Base-by-base conservation (phyloP, 2,888 invertebrate species). In the Caenorhabditis uteleia region DNA sequence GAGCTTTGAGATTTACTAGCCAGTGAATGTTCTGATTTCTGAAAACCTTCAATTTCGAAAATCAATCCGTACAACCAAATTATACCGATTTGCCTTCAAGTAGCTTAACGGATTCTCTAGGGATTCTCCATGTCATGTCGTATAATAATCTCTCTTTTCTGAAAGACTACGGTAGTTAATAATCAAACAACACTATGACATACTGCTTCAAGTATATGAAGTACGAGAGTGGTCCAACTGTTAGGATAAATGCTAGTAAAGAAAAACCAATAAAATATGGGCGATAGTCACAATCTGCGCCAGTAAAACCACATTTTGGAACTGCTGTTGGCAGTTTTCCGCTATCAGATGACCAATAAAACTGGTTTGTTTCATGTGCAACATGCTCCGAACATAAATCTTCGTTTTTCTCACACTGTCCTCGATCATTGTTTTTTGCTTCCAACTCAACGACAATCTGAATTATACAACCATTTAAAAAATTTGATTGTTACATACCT, bases 101-200 rank as follows among this genome's bases (percentile, higher is more conserved):
- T 0, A 68, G 2, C 20, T 59, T 58, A 12, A 72, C 60, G 0
- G 58, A 69, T 33, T 82, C 81, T 34, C 81, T 56, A 1, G 81
- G 78, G 23, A 81, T 77, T 29, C 81, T 65, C 81, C 81, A 81
- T 3, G 80, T 80, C 81, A 81, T 81, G 45, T 82, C 79, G 53
- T 81, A 79, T 18, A 81, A 50, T 42, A 76, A 49, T 14, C 79
- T 42, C 36, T 81, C 79, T 55, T 78, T 79, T 55, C 79, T 79
- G 26, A 64, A 61, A 38, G 12, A 36, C 14, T 7, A 6, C 0
- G 18, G 8, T 20, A 6, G 6, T 10, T 27, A n/a, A 12, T 38
- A 34, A 27, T 29, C 12, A 6, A 2, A 10, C n/a, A 40, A 1
- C 2, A n/a, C 26, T 20, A 12, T 8, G 14, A 2, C 45, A 49